Evolutionary conservation across 92 coral and sea anemone species (phyloP), one percentile per base, ranked within the genome.

Genomic region (Parazoanthus darwini): DNA sequence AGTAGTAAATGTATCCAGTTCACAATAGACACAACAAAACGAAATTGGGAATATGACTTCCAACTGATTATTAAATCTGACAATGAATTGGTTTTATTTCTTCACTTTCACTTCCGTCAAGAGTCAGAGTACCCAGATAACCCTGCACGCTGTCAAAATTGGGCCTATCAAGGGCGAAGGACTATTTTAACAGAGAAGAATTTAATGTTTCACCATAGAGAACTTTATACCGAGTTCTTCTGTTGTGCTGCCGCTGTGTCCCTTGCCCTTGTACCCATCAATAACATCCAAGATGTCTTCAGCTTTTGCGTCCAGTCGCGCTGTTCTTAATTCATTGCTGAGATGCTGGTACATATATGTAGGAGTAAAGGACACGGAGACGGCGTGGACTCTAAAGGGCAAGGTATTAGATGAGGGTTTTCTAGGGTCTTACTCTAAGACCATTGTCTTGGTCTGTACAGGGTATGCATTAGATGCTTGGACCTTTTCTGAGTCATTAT

Each of bases 181-280:
- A 63, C 25, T 22, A 3, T 20, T 58, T 48, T 13, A 14, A 63
- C 22, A 9, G n/a, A 63, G 70, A 14, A 5, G 20, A 63, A 63
- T 20, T 22, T 23, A 58, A 58, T 22, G 70, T 63, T 63, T 63
- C 70, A 63, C 25, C 70, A 63, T 3, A 20, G 4, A 63, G 43
- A 33, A 48, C 15, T 79, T 15, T 38, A 48, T 51, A 79, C 89
- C 72, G 33, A 86, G 89, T 86, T 86, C 89, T 29, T 75, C 82
- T 76, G 10, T n/a, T 26, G 39, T 86, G 79, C 44, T 74, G 66
- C 20, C 50, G 14, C 33, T 67, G 56, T 86, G 81, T 20, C 89
- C 89, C 14, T 86, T 77, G n/a, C 82, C 82, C 36, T 74, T 51
- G 54, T 86, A 86, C 50, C 81, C 82, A 26, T 86, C 89, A 74